Conservation (phyloP, 2,888 invertebrate genomes). For the Caenorhabditis sp. region DNA sequence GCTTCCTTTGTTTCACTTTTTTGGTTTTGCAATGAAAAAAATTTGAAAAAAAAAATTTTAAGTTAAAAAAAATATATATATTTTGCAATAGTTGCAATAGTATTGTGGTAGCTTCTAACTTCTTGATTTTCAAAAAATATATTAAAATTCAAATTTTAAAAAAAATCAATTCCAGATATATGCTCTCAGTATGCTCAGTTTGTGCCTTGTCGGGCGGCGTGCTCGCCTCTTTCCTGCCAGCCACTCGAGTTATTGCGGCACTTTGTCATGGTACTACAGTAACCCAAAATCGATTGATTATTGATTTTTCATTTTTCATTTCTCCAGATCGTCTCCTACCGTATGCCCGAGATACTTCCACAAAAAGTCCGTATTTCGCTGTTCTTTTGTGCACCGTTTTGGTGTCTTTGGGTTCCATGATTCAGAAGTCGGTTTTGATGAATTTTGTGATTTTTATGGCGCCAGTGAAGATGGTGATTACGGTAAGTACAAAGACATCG, state of each 20-base stretch:
- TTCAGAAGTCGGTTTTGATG: conserved; percentile 52
- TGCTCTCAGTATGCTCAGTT: conserved; percentile 72
- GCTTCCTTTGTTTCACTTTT: conserved; percentile 15
- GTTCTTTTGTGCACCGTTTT: conserved; percentile 61
- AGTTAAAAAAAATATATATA: too few relatives aligned
- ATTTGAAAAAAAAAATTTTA: too few relatives aligned
- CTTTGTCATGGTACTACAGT: conserved; percentile 63
- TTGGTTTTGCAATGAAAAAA: background rate
- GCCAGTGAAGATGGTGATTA: conserved; percentile 57
- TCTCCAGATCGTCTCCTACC: conserved; percentile 67
- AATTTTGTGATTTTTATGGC: conserved; percentile 64
- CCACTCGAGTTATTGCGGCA: conserved; percentile 65
- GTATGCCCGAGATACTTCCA: conserved; percentile 61
- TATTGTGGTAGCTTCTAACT: too few relatives aligned
- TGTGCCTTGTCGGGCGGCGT: conserved; percentile 71
- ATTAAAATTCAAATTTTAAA: too few relatives aligned
- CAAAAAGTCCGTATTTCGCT: conserved; percentile 59
- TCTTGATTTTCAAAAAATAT: too few relatives aligned
- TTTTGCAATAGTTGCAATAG: too few relatives aligned
- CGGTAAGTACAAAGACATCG: conserved; percentile 25
- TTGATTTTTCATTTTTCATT: too few relatives aligned
- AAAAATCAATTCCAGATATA: conserved; percentile 66
- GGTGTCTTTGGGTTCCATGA: conserved; percentile 49
- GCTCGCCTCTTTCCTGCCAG: conserved; percentile 67
- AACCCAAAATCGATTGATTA: too few relatives aligned